These are phyloP conservation scores for Hartigia nigra DNA, from an alignment of 2,888 invertebrate species.

Conservation along the genomic window DNA sequence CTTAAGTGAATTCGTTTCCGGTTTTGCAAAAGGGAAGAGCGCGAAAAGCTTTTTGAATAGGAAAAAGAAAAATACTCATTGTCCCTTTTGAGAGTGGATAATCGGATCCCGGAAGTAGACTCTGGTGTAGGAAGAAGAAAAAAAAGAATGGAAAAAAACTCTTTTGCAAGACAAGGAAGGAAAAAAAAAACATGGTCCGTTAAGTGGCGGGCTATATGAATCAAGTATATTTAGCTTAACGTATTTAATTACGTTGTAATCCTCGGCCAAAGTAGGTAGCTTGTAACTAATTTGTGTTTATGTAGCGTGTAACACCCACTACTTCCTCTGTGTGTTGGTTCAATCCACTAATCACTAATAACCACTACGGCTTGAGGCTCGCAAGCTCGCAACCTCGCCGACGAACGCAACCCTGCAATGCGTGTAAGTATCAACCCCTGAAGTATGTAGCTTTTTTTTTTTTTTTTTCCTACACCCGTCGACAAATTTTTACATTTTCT, in stretches of 20 bases:
- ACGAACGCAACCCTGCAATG: constrained; percentile 48
- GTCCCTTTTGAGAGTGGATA: neutral
- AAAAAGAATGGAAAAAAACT: neutral
- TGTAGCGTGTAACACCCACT: constrained; percentile 63
- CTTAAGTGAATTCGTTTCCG: constrained; percentile 2
- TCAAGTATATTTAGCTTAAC: constrained; percentile 1
- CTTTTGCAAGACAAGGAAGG: neutral
- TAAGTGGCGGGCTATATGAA: neutral
- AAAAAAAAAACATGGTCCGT: neutral
- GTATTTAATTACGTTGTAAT: constrained; percentile 28
- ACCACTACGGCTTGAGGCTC: constrained; percentile 58
- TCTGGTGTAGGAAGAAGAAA: neutral
- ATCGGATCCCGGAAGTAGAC: neutral
- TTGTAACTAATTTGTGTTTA: constrained; percentile 66
- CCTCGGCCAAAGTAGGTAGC: constrained; percentile 54
- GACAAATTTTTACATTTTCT: neutral
- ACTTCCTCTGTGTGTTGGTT: constrained; percentile 58
- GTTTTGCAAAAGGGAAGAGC: constrained; percentile 1
- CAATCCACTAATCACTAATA: constrained; percentile 65
- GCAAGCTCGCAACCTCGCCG: constrained; percentile 49
- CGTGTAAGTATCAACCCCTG: constrained; percentile 54
- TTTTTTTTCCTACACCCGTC: neutral
- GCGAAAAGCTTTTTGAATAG: neutral
- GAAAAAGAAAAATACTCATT: neutral
- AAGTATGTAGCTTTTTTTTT: constrained; percentile 23